Percentiles rank a stretch among this genome's conserved stretches.
Evolutionary conservation across 2,113 vertebrate genomes (phyloP).

Genomic region (Argyrosomus japonicus): DNA sequence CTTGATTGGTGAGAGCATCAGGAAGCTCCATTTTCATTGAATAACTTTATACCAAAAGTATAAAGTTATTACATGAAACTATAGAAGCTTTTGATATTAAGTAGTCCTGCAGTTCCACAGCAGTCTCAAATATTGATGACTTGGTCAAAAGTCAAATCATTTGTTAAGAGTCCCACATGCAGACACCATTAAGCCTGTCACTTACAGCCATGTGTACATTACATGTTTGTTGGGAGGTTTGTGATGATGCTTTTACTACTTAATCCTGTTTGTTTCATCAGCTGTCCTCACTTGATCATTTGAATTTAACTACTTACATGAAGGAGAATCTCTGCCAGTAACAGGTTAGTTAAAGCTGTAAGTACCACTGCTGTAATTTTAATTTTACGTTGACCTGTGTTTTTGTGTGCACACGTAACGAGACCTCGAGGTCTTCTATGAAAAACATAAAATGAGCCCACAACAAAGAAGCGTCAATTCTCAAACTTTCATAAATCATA

Average conservation of each 20-base stretch:
- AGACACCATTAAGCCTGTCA: constrained; percentile 19
- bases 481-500: neutral
- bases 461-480: neutral
- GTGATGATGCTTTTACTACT: constrained; percentile 54
- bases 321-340: constrained; percentile 89
- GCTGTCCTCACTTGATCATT: constrained; percentile 91
- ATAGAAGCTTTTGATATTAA: neutral
- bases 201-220: constrained; percentile 12
- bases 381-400: neutral
- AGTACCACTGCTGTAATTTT: constrained; percentile 82
- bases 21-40: constrained; percentile 32
- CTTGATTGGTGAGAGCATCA: constrained; percentile 11
- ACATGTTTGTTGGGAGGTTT: constrained; percentile 37
- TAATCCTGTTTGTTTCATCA: constrained; percentile 93
- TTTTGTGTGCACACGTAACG: constrained; percentile 14
- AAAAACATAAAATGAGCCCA: neutral
- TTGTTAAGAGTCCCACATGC: neutral
- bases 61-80: constrained; percentile 19
- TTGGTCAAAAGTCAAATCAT: constrained; percentile 1
- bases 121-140: neutral
- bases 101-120: constrained; percentile 6
- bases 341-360: constrained; percentile 96
- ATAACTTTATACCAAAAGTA: neutral
- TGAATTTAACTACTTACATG: constrained; percentile 89
- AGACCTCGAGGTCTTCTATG: neutral